Evolutionary conservation across 2,888 invertebrate species (phyloP).

Genomic region (Panzeria rudis): DNA sequence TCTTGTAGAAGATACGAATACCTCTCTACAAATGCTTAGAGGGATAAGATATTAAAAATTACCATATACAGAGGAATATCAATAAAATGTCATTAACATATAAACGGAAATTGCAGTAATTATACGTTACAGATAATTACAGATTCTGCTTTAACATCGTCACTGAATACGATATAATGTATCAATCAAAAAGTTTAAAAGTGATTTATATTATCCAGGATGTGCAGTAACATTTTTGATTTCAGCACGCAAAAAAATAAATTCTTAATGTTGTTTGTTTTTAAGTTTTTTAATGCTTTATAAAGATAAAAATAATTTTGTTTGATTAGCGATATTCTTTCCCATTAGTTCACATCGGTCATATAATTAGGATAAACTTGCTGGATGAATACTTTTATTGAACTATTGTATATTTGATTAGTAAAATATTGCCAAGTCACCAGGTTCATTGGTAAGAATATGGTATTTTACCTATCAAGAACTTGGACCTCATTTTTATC

Average conservation of each 20-base stretch:
- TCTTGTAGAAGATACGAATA: too few relatives aligned
- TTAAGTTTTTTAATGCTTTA: too few relatives aligned
- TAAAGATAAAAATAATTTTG: too few relatives aligned
- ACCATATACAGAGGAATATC: neutral
- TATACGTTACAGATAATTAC: constrained; percentile 28
- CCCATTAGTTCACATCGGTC: too few relatives aligned
- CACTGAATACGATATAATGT: neutral
- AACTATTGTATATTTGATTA: too few relatives aligned
- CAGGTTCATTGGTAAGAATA: too few relatives aligned
- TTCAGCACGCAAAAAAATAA: neutral
- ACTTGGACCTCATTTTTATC: too few relatives aligned
- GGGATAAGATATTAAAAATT: neutral
- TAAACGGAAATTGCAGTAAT: constrained; percentile 54
- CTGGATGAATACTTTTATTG: too few relatives aligned
- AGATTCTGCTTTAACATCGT: neutral
- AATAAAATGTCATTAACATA: constrained; percentile 52
- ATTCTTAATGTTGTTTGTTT: neutral
- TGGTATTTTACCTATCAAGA: too few relatives aligned
- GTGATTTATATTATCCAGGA: neutral
- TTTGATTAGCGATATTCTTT: too few relatives aligned
- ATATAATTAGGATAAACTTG: too few relatives aligned
- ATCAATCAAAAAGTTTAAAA: constrained; percentile 43
- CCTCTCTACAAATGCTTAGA: neutral
- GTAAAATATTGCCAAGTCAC: too few relatives aligned
- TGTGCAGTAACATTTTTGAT: neutral